Base-by-base conservation (phyloP, 2,113 vertebrate genomes). In the Anguilla japonica region DNA sequence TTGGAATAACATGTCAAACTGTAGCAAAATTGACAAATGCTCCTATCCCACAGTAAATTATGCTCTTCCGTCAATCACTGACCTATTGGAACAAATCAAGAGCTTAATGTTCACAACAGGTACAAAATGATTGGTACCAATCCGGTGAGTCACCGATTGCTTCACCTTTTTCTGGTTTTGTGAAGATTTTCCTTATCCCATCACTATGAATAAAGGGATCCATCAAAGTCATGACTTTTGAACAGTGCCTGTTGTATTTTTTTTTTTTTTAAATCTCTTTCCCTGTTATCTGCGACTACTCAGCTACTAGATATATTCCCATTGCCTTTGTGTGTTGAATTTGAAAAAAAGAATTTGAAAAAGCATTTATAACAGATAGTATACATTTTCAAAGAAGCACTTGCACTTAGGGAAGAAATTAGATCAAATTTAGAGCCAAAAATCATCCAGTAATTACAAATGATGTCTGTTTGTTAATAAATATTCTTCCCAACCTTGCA, bases 401-500 rank as follows among this genome's bases (percentile, higher is more conserved):
- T 82, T 82, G 41, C 41, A 46, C 43, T 41, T 41, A 81, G 16
- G 39, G 41, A 82, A n/a, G 13, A 22, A 60, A 41, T 83, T 57
- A 57, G 26, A 83, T 57, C 82, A 34, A 56, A 29, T 83, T 60
- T 82, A 11, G 81, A 82, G 81, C 41, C 29, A 34, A 57, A 57
- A 57, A 34, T 56, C 82, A 83, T 56, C 46, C 43, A 26, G 15
- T 83, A 57, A 57, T 57, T 34, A 83, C 82, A 83, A 43, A 60
- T 83, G 14, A 60, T 83, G 82, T 60, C 53, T 83, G 81, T 82
- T 50, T 82, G 81, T 83, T 60, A 29, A 83, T 60, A 83, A 60
- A 83, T 29, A 60, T 46, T 60, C 82, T n/a, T 39, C 29, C 46
- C 82, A 83, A 83, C 82, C 82, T 60, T 34, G 56, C 18, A 46